Base-by-base conservation (phyloP, 2,797 vertebrate genomes). In the Hypotaenidia okinawae region DNA sequence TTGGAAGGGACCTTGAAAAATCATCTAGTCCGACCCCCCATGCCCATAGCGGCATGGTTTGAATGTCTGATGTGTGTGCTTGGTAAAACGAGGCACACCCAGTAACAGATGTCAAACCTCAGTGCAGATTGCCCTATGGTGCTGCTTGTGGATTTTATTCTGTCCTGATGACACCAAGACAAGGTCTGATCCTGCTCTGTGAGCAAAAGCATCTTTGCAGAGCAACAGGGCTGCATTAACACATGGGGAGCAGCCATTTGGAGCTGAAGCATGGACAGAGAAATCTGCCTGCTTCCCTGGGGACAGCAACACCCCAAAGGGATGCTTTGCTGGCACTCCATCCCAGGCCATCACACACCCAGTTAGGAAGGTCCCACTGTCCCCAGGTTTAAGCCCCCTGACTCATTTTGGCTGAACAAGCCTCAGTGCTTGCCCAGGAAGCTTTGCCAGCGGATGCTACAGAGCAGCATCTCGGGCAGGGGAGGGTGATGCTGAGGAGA, bases 171-270 rank as follows among this genome's bases (percentile, higher is more conserved):
- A 43, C 84, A 68, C 33, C 41, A 21, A 23, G 78, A 10, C 18
- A 28, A 74, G 47, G 32, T 10, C 55, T 2, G 2, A 41, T 49
- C 13, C 55, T 39, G n/a, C 59, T 75, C 75, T 16, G 81, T 2
- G 6, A 16, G 39, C 35, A 25, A 1, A 41, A 43, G 5, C 27
- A 6, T 67, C 66, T 28, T 45, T 9, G 10, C 33, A 22, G 43
- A 12, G 32, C 4, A 32, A 7, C 5, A 37, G 51, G 41, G 63
- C 78, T 72, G 62, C 5, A 0, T 5, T 39, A 10, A 8, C 7
- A 6, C 0, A 0, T 15, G 25, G 39, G 62, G 19, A 57, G 68
- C 57, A 41, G 55, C 4, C 0, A 7, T 8, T 37, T 10, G 5
- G 67, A 41, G 67, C 74, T 57, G 78, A n/a, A 67, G 69, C 33